Conservation (phyloP, 2,113 vertebrate species). For the Helogale parvula region DNA sequence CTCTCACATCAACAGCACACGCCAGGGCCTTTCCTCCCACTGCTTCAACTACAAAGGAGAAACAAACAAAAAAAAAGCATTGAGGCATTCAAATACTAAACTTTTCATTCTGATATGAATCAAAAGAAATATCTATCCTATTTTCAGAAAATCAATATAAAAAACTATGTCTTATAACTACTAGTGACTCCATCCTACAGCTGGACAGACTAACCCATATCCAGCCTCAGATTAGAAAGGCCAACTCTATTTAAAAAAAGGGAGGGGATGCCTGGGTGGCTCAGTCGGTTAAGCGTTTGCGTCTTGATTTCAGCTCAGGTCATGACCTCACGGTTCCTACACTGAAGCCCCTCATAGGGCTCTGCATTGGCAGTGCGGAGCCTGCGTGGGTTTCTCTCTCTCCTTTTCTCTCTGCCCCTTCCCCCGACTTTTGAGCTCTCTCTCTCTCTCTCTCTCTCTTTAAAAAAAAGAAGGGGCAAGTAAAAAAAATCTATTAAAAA, state of each 20-base stretch:
- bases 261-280: neutral
- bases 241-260: neutral
- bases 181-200: neutral
- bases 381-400: neutral
- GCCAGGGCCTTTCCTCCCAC: constrained; percentile 94
- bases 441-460: neutral
- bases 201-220: neutral
- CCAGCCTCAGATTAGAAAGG: neutral
- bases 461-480: neutral
- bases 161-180: neutral
- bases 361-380: neutral
- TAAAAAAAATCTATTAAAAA: neutral
- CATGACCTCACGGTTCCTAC: neutral
- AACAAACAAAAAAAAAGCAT: constrained; percentile 20
- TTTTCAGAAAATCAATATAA: constrained; percentile 29
- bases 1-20: constrained; percentile 95
- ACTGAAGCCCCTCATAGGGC: neutral
- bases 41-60: constrained; percentile 90
- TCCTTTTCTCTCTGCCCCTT: neutral
- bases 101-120: neutral
- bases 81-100: neutral
- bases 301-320: neutral
- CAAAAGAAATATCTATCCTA: neutral
- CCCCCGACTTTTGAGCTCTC: too few relatives aligned
- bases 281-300: neutral